A percentile compares a stretch with the other conserved stretches of the same genome.
Evolutionary conservation across 2,797 vertebrate species (phyloP).

Genomic region (Chaenodraco wilsoni): DNA sequence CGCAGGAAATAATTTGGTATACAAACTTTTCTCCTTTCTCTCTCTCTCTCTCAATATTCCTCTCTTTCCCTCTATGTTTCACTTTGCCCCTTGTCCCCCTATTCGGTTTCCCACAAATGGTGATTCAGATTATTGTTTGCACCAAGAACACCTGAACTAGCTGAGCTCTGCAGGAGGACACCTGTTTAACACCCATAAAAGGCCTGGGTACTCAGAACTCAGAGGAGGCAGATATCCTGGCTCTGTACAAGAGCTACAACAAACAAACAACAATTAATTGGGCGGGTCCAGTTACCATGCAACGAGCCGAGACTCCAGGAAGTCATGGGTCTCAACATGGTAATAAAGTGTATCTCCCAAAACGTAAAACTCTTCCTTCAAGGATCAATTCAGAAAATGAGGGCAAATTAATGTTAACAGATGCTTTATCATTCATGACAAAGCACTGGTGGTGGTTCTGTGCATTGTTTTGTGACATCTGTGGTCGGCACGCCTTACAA

Average conservation of each 20-base stretch:
- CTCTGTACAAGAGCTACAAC: background rate
- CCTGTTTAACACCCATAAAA: constrained; percentile 70
- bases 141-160: constrained; percentile 77
- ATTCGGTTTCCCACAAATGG: constrained; percentile 56
- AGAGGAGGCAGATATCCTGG: background rate
- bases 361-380: background rate
- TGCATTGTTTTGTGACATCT: constrained; percentile 44
- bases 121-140: constrained; percentile 71
- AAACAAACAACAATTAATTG: background rate
- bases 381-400: background rate
- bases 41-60: constrained; percentile 3
- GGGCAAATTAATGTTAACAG: too few species aligned
- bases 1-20: constrained; percentile 19
- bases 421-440: background rate
- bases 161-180: constrained; percentile 64
- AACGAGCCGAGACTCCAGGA: background rate
- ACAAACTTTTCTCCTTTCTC: constrained; percentile 6
- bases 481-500: constrained; percentile 36
- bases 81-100: background rate
- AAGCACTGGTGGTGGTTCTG: constrained; percentile 32
- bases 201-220: constrained; percentile 53
- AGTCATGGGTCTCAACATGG: background rate
- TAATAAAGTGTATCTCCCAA: background rate
- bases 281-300: background rate
- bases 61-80: constrained; percentile 9